Conservation (phyloP, 2,113 vertebrate genomes). For the Callospermophilus lateralis region DNA sequence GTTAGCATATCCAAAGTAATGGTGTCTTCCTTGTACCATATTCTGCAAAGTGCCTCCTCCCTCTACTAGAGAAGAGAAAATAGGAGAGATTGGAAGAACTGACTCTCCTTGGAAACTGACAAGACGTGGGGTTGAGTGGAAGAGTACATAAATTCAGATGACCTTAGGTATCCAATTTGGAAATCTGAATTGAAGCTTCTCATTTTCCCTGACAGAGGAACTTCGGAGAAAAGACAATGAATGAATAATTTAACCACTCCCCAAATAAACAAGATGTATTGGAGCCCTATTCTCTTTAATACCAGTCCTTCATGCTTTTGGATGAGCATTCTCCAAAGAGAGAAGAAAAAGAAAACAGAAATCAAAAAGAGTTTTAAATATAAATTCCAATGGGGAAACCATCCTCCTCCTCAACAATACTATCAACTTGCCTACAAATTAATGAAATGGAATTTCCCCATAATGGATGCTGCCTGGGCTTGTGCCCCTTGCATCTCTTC, state of each 20-base stretch:
- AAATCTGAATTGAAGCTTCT: neutral
- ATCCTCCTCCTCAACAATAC: neutral
- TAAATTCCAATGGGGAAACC: neutral
- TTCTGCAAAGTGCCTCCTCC: neutral
- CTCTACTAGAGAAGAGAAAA: too few relatives aligned
- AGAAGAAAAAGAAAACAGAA: neutral
- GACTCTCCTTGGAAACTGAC: neutral
- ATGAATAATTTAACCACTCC: neutral
- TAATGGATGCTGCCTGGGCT: neutral
- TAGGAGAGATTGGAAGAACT: neutral
- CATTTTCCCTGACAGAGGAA: neutral
- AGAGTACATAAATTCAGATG: neutral
- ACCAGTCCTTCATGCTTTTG: neutral
- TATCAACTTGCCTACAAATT: neutral
- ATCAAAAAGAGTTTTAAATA: neutral
- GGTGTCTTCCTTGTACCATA: rapidly evolving
- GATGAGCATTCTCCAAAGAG: neutral
- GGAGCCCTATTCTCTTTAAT: neutral
- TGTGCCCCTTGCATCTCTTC: rapidly evolving
- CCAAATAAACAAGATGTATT: neutral
- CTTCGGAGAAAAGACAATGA: neutral
- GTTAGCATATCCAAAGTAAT: neutral
- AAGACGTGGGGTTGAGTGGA: neutral
- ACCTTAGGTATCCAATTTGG: neutral
- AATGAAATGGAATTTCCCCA: neutral